A percentile compares a stretch with the other conserved stretches of the same genome.
Conservation (phyloP, 1,140 invertebrate genomes). For the Ceratoteleas bidentatus region DNA sequence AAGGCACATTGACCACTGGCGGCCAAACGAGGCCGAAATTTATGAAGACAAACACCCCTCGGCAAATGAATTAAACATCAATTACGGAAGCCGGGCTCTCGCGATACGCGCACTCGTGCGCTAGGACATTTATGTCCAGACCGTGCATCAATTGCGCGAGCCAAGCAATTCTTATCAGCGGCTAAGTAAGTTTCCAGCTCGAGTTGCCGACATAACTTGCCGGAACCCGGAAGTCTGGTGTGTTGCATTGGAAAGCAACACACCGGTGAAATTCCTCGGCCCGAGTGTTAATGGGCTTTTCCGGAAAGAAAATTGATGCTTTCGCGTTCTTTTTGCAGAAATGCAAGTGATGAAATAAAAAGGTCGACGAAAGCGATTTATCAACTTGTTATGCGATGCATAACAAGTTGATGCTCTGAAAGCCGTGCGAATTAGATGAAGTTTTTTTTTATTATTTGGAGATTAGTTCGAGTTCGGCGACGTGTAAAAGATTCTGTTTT, state of each 20-base stretch:
- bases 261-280: neutral
- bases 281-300: no score
- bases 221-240: conserved; percentile 44
- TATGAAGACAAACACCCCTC: neutral
- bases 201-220: conserved; percentile 39
- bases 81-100: neutral
- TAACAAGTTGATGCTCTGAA: no score
- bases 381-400: no score
- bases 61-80: conserved; percentile 1
- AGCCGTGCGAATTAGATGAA: no score
- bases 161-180: conserved; percentile 34
- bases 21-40: neutral
- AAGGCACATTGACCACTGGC: neutral
- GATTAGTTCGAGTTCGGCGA: no score
- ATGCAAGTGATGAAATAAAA: no score
- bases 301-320: no score
- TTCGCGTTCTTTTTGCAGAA: no score
- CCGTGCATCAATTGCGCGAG: neutral
- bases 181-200: conserved; percentile 32
- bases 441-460: no score
- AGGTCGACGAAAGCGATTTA: no score
- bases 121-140: neutral
- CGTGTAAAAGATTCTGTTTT: no score
- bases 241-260: conserved; percentile 51
- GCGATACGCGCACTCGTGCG: neutral